A percentile compares a stretch with the other conserved stretches of the same genome.
Conservation (phyloP, 2,888 invertebrate species). For the Thera obeliscata region DNA sequence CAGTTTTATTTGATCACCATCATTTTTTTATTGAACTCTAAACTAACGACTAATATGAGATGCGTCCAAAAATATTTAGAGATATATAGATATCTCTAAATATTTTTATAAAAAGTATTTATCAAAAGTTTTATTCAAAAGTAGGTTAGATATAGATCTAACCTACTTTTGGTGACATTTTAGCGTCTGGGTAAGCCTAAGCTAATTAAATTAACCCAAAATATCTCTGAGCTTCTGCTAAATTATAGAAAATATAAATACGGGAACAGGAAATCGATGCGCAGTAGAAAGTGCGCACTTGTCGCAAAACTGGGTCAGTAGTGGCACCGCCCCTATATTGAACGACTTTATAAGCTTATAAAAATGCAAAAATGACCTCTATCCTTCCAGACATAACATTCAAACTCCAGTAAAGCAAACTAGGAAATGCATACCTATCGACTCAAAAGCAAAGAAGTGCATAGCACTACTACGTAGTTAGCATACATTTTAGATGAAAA, state of each 20-base stretch:
- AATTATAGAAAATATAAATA: slow-evolving; percentile 67
- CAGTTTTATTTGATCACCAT: not conserved
- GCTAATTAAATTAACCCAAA: slow-evolving; percentile 21
- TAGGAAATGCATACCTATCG: slow-evolving; percentile 52
- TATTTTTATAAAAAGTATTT: too few species aligned
- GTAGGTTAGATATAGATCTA: too few species aligned
- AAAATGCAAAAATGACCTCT: slow-evolving; percentile 70
- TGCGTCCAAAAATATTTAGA: not conserved
- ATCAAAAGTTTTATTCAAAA: too few species aligned
- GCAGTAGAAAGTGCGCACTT: slow-evolving; percentile 82
- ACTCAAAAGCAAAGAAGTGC: slow-evolving; percentile 66
- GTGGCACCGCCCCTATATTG: slow-evolving; percentile 83
- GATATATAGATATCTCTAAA: too few species aligned
- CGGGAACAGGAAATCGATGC: slow-evolving; percentile 75
- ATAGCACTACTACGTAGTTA: slow-evolving; percentile 58
- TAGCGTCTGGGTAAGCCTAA: not conserved
- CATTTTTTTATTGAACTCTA: not conserved
- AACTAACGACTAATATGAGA: not conserved
- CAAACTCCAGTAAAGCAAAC: slow-evolving; percentile 51
- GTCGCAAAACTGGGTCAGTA: slow-evolving; percentile 82
- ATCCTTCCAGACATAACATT: slow-evolving; percentile 57
- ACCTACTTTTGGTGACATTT: not conserved
- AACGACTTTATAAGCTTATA: slow-evolving; percentile 60
- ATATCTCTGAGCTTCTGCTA: slow-evolving; percentile 46
- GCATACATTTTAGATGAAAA: slow-evolving; percentile 52